phyloP scores from a whole-genome alignment of 1,140 invertebrate species.

The Pseudomyrmex pallidus region DNA sequence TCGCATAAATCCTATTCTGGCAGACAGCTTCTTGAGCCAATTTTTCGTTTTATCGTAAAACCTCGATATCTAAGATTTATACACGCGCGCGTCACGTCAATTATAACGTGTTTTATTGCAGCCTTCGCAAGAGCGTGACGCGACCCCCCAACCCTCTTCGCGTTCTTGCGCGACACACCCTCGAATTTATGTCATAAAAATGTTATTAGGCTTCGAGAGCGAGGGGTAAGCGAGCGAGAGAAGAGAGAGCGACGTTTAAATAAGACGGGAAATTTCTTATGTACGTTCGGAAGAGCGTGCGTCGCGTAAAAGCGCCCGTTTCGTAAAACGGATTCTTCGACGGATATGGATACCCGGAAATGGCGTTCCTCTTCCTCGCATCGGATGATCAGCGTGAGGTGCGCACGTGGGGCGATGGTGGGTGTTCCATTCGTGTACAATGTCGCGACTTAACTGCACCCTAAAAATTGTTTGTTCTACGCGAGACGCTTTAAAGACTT shows the following conservation, averaged over 20 bases:
- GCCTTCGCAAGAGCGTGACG: slow-evolving; percentile 62
- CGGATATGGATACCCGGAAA: slow-evolving; percentile 61
- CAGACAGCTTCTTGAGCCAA: slow-evolving; percentile 80
- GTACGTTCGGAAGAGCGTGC: slow-evolving; percentile 69
- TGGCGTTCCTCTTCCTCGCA: slow-evolving; percentile 41
- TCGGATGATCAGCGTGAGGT: slow-evolving; percentile 61
- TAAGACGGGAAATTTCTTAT: slow-evolving; percentile 83
- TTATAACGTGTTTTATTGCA: slow-evolving; percentile 85
- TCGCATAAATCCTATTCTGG: slow-evolving; percentile 44
- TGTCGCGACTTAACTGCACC: slow-evolving; percentile 74
- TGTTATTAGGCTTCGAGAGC: slow-evolving; percentile 79
- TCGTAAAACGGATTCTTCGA: slow-evolving; percentile 71
- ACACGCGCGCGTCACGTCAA: slow-evolving; percentile 80
- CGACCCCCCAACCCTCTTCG: slow-evolving; percentile 58
- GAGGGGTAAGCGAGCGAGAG: slow-evolving; percentile 34
- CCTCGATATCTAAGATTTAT: slow-evolving; percentile 84
- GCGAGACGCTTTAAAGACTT: slow-evolving; percentile 67
- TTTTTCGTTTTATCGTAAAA: slow-evolving; percentile 82
- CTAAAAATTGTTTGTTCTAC: slow-evolving; percentile 83
- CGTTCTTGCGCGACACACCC: slow-evolving; percentile 68
- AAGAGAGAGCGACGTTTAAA: slow-evolving; percentile 78
- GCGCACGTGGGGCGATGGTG: neutral
- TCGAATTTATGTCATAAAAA: slow-evolving; percentile 85
- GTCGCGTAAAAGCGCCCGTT: slow-evolving; percentile 69
- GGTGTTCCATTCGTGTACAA: slow-evolving; percentile 53